Conservation (phyloP, 2,113 vertebrate species). For the Stegostoma tigrinum region DNA sequence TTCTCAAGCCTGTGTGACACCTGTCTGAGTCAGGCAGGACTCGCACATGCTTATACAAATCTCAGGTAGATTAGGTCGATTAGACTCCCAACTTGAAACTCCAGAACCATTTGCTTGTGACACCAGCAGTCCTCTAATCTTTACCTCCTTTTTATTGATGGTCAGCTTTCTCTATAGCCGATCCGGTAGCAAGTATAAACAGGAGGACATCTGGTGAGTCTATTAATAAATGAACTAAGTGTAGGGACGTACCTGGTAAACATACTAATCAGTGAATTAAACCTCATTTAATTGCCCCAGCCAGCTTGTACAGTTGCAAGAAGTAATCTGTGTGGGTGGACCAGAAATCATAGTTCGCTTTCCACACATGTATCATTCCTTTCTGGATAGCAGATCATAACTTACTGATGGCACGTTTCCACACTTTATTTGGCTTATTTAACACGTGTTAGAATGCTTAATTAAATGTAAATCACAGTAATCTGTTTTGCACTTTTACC, state of each 20-base stretch:
- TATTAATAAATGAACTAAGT: neutral
- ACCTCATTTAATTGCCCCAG: neutral
- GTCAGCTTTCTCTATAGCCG: neutral
- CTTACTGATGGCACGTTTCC: conserved; percentile 20
- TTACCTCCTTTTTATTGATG: neutral
- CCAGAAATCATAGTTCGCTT: neutral
- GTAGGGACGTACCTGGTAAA: neutral
- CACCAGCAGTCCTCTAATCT: neutral
- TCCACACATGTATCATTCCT: neutral
- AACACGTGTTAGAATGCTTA: neutral
- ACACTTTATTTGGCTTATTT: neutral
- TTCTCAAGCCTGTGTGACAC: neutral
- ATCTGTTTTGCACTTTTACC: neutral
- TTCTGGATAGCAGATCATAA: neutral
- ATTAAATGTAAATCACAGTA: conserved; percentile 9
- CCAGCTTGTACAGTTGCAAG: neutral
- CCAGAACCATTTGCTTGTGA: neutral
- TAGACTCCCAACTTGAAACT: neutral
- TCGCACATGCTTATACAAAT: too few species aligned
- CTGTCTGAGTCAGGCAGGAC: neutral
- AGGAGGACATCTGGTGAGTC: neutral
- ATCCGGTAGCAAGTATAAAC: neutral
- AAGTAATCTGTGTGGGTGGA: neutral
- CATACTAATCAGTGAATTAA: conserved; percentile 2
- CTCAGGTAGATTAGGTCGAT: neutral